phyloP scores from a whole-genome alignment of 2,888 invertebrate species.

The Lutraria lutraria region DNA sequence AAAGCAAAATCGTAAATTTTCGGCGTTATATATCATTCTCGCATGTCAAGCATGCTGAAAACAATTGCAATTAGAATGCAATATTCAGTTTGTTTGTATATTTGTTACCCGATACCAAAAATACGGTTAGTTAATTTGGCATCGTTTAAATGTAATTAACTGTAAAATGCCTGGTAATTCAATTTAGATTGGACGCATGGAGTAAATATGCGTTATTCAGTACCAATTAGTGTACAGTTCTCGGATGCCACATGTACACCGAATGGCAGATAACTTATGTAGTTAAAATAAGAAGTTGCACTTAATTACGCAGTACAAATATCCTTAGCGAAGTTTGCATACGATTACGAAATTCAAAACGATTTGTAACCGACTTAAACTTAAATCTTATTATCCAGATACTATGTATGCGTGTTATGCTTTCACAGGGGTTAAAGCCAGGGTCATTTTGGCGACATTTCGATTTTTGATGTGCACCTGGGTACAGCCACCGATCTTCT shows the following conservation, averaged over 20 bases:
- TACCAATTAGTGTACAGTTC: conserved; percentile 21
- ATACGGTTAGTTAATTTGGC: conserved; percentile 25
- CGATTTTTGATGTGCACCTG: too few species aligned
- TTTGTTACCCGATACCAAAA: neutral
- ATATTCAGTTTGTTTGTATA: neutral
- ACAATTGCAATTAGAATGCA: conserved; percentile 13
- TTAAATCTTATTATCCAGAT: too few species aligned
- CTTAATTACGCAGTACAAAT: conserved; percentile 12
- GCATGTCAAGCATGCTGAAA: neutral
- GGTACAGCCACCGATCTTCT: too few species aligned
- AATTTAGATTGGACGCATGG: conserved; percentile 53
- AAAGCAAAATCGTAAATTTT: too few species aligned
- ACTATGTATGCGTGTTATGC: too few species aligned
- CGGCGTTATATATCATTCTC: too few species aligned
- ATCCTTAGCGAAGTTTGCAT: too few species aligned
- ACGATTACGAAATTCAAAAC: too few species aligned
- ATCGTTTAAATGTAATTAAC: conserved; percentile 56
- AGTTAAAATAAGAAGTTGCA: neutral
- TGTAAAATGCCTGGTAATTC: conserved; percentile 63
- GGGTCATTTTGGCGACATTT: too few species aligned
- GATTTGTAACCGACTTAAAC: too few species aligned
- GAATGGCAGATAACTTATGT: neutral
- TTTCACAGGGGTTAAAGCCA: too few species aligned
- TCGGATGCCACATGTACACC: neutral
- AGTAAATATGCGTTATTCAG: conserved; percentile 21